phyloP scores from a whole-genome alignment of 2,888 invertebrate species.

The Rhingia campestris region DNA sequence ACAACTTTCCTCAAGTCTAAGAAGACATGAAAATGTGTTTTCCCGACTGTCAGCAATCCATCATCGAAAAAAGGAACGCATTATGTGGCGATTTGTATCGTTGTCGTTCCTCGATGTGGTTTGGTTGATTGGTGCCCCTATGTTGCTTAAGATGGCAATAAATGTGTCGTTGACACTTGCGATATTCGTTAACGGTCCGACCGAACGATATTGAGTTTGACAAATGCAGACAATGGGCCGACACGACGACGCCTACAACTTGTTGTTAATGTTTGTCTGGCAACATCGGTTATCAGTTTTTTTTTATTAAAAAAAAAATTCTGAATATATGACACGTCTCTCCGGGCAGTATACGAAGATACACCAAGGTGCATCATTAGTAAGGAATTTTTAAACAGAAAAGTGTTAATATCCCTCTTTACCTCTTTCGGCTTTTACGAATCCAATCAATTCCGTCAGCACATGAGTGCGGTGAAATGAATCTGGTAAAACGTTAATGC shows the following conservation, averaged over 20 bases:
- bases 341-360: neutral
- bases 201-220: slow-evolving; percentile 1
- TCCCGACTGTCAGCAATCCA: slow-evolving; percentile 43
- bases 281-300: neutral
- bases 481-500: neutral
- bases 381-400: slow-evolving; percentile 9
- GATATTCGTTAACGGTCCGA: slow-evolving; percentile 3
- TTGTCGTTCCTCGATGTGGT: neutral
- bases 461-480: neutral
- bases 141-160: slow-evolving; percentile 28
- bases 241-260: slow-evolving; percentile 22
- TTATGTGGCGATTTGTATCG: neutral
- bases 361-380: slow-evolving; percentile 10
- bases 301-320: slow-evolving; percentile 4
- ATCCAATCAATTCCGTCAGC: too few species aligned
- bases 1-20: slow-evolving; percentile 4
- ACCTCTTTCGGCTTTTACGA: neutral
- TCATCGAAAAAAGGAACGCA: slow-evolving; percentile 29
- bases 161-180: slow-evolving; percentile 49
- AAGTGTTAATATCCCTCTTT: neutral
- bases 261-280: slow-evolving; percentile 12
- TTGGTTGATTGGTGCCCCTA: neutral
- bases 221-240: slow-evolving; percentile 8
- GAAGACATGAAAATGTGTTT: slow-evolving; percentile 12
- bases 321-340: neutral